These are phyloP conservation scores for Phyllotreta cruciferae DNA, from an alignment of 2,888 invertebrate species.

Conservation along the genomic window DNA sequence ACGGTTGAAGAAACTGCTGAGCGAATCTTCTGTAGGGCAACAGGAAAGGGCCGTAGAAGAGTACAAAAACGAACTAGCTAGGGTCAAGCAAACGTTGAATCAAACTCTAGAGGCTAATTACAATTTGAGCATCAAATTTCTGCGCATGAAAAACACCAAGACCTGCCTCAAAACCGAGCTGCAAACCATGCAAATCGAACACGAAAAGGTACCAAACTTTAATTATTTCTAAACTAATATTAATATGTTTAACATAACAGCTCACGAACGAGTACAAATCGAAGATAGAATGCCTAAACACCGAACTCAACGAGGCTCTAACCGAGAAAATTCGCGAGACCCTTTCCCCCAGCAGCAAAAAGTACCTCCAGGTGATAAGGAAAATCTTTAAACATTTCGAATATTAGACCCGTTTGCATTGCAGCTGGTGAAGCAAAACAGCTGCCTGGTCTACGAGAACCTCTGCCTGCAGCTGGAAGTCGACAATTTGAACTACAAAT, in stretches of 20 bases:
- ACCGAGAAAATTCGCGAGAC: slow-evolving; percentile 51
- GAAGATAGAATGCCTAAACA: slow-evolving; percentile 52
- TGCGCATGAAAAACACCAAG: slow-evolving; percentile 59
- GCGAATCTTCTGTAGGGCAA: slow-evolving; percentile 40
- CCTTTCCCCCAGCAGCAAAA: slow-evolving; percentile 57
- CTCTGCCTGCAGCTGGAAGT: slow-evolving; percentile 56
- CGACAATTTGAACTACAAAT: slow-evolving; percentile 51
- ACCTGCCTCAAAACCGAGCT: slow-evolving; percentile 53
- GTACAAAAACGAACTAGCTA: slow-evolving; percentile 55
- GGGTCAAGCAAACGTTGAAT: slow-evolving; percentile 55
- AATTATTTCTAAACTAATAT: slow-evolving; percentile 20
- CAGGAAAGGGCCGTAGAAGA: slow-evolving; percentile 45
- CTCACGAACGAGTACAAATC: slow-evolving; percentile 50
- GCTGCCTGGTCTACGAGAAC: slow-evolving; percentile 58
- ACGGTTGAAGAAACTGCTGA: slow-evolving; percentile 51
- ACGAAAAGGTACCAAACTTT: slow-evolving; percentile 48
- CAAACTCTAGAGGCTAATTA: slow-evolving; percentile 59
- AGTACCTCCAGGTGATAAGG: slow-evolving; percentile 56
- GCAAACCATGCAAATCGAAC: slow-evolving; percentile 51
- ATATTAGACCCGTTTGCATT: slow-evolving; percentile 9
- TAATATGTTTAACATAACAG: slow-evolving; percentile 38
- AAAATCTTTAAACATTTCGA: slow-evolving; percentile 4
- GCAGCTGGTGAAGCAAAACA: slow-evolving; percentile 58
- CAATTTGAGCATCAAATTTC: slow-evolving; percentile 59
- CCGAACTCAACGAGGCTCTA: slow-evolving; percentile 52